Conservation (phyloP, 2,797 vertebrate genomes). For the Alca torda region DNA sequence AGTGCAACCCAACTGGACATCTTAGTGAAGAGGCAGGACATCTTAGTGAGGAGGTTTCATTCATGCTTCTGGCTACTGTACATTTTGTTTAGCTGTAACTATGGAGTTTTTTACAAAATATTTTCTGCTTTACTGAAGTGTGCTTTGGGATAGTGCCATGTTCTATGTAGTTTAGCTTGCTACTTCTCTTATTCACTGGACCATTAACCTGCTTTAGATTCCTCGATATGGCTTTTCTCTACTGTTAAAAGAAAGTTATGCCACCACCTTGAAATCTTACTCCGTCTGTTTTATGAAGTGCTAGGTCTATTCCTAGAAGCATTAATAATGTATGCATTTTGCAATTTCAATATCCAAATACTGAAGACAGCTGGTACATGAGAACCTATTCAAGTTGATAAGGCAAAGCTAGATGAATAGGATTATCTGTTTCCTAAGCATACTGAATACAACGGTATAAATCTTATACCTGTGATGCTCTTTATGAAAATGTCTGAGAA, state of each 20-base stretch:
- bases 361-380: not conserved
- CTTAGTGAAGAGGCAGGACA: not conserved
- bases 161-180: not conserved
- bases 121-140: not conserved
- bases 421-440: not conserved
- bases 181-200: not conserved
- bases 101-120: accelerated
- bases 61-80: not conserved
- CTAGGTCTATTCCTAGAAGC: constrained; percentile 5
- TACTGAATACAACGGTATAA: not conserved
- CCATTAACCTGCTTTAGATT: not conserved
- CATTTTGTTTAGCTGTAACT: not conserved
- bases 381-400: constrained; percentile 26
- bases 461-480: not conserved
- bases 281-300: not conserved
- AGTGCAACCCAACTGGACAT: not conserved
- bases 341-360: constrained; percentile 29
- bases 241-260: not conserved
- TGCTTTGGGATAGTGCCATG: not conserved
- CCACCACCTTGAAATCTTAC: not conserved
- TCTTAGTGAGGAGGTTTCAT: not conserved
- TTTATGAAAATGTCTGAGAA: not conserved
- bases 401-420: constrained; percentile 28
- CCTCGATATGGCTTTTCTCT: not conserved
- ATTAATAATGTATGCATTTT: constrained; percentile 35